These are phyloP conservation scores for Sitta europaea DNA, from an alignment of 2,113 vertebrate genomes.

Conservation along the genomic window DNA sequence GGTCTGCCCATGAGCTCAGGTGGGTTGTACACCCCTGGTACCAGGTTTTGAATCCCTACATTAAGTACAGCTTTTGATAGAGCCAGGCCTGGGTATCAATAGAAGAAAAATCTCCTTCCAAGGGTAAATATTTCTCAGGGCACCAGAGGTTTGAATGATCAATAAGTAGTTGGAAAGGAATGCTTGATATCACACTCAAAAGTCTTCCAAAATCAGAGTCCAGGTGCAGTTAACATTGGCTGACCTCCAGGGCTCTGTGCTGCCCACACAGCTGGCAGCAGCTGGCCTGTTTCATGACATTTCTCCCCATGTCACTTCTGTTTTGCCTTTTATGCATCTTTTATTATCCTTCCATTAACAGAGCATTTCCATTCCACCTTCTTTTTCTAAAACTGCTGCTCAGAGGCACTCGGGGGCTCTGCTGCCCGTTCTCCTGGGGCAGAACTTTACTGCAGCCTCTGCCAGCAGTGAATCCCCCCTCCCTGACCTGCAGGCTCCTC, in stretches of 20 bases:
- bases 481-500: not conserved
- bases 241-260: not conserved
- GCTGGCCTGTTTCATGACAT: not conserved
- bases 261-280: not conserved
- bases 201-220: not conserved
- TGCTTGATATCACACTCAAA: not conserved
- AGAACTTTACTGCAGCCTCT: not conserved
- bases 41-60: not conserved
- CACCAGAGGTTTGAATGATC: not conserved
- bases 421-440: not conserved
- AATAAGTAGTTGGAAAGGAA: not conserved
- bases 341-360: not conserved
- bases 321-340: not conserved
- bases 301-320: not conserved
- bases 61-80: not conserved
- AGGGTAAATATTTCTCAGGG: not conserved
- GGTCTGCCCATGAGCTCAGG: rapidly evolving
- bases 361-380: not conserved
- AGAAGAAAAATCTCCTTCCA: not conserved
- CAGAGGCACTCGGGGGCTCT: not conserved
- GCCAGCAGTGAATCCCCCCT: not conserved
- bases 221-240: not conserved
- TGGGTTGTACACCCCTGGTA: rapidly evolving
- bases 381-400: not conserved
- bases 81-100: not conserved